Base-by-base conservation (phyloP, 2,888 invertebrate species). In the Chymomyza caudatula region DNA sequence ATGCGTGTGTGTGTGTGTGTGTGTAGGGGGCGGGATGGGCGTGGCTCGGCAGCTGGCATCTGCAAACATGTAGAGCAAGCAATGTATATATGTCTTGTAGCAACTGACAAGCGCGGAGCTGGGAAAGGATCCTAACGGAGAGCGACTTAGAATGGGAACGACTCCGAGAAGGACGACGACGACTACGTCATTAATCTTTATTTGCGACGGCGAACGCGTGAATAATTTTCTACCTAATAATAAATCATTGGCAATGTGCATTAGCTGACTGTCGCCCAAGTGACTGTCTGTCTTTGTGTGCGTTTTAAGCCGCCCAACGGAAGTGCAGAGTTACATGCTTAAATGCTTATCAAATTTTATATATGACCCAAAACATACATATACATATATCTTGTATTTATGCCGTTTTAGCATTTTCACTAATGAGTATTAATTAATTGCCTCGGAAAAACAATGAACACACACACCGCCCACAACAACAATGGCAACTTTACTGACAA, bases 191-290 rank as follows among this genome's bases (percentile, higher is more conserved):
- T 86, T 86, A 86, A 86, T 86, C 87, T 85, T 86, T 86, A 86
- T 86, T 87, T 87, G 76, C 76, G 73, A 62, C 74, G 71, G 72
- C 71, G 70, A 85, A 74, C 67, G 85, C 87, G 84, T 86, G 76
- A 85, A 85, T 85, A 85, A 86, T 87, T 86, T 82, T 85, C 80
- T 79, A 86, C 84, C 85, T 76, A 74, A 87, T 87, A 87, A 86
- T 83, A 83, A 83, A 83, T 83, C 82, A 85, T 83, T 85, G 82
- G 82, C 76, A 85, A 67, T 78, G 71, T 83, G 82, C 85, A 83
- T 83, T 85, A 85, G 82, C 77, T 65, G 82, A 75, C 73, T 80
- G 85, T 81, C 77, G 67, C 37, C 37, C 44, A 62, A 19, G 8
- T 55, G 19, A n/a, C n/a, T 53, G 53, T 29, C n/a, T 47, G 11